A percentile compares a stretch with the other conserved stretches of the same genome.
Conservation (phyloP, 64 coral and sea anemone species). For the Montipora capricornis region DNA sequence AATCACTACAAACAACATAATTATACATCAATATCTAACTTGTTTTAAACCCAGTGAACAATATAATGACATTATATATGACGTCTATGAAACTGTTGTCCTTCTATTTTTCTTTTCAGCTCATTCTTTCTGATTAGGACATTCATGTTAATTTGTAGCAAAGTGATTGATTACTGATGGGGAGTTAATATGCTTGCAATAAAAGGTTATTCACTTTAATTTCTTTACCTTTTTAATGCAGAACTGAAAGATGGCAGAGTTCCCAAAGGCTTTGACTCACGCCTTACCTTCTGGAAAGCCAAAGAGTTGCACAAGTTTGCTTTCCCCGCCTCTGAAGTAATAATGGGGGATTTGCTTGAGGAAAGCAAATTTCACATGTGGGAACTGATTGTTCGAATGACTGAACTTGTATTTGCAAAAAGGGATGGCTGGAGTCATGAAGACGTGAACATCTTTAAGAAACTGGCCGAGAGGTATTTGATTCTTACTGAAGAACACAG, state of each 20-base stretch:
- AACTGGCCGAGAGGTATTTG: not conserved
- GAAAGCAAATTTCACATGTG: slow-evolving; percentile 11
- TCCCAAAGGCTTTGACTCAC: slow-evolving; percentile 17
- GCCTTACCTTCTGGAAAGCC: slow-evolving; percentile 47
- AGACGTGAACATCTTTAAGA: slow-evolving; percentile 19
- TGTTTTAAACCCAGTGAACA: too few relatives aligned
- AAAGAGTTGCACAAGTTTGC: slow-evolving; percentile 52
- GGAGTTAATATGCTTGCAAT: too few relatives aligned
- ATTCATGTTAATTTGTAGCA: not conserved
- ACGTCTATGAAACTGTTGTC: too few relatives aligned
- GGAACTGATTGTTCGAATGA: slow-evolving; percentile 30
- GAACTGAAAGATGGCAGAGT: slow-evolving; percentile 52
- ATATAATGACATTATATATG: too few relatives aligned
- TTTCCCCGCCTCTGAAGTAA: slow-evolving; percentile 52
- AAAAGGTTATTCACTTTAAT: too few relatives aligned
- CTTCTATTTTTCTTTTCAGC: too few relatives aligned
- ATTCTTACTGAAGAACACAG: slow-evolving; percentile 36
- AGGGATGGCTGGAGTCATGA: slow-evolving; percentile 43
- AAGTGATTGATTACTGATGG: too few relatives aligned
- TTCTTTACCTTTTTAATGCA: not conserved
- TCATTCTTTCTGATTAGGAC: too few relatives aligned
- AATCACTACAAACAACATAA: too few relatives aligned
- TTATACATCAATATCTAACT: too few relatives aligned
- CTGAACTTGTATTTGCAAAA: slow-evolving; percentile 19
- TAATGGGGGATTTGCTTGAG: slow-evolving; percentile 4